These are phyloP conservation scores for Globodera ellingtonae DNA, from an alignment of 1,140 invertebrate species.

Conservation along the genomic window DNA sequence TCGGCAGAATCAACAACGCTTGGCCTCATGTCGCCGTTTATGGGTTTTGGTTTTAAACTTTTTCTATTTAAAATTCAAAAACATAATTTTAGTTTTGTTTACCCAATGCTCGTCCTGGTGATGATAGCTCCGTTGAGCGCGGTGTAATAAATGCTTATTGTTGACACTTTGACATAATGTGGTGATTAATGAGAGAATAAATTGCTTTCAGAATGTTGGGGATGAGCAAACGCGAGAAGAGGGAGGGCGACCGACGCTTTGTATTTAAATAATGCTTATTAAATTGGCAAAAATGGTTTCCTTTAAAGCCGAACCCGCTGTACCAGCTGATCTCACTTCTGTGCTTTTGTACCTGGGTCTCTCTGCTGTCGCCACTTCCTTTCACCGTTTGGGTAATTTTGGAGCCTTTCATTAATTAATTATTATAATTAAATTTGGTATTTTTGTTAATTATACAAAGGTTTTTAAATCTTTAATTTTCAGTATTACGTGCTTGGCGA, in stretches of 20 bases:
- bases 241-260: slow-evolving; percentile 54
- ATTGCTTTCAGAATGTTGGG: slow-evolving; percentile 49
- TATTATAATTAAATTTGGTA: slow-evolving; percentile 42
- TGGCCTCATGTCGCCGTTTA: slow-evolving; percentile 58
- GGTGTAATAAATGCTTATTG: slow-evolving; percentile 1
- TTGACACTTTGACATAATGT: neutral
- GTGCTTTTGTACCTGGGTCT: slow-evolving; percentile 61
- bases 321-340: slow-evolving; percentile 65
- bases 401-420: neutral
- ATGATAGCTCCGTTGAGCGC: slow-evolving; percentile 60
- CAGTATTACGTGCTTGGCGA: slow-evolving; percentile 38
- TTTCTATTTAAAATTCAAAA: slow-evolving; percentile 24
- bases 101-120: slow-evolving; percentile 61
- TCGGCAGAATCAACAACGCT: slow-evolving; percentile 53
- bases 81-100: slow-evolving; percentile 31
- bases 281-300: neutral
- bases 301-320: slow-evolving; percentile 60
- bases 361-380: slow-evolving; percentile 58
- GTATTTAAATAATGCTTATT: slow-evolving; percentile 49
- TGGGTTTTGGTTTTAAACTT: slow-evolving; percentile 32
- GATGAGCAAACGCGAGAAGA: slow-evolving; percentile 63
- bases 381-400: slow-evolving; percentile 56
- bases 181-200: neutral
- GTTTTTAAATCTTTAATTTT: neutral
- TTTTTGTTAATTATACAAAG: neutral